Evolutionary conservation across 2,888 invertebrate species (phyloP).

Genomic region (Tiliacea citrago): DNA sequence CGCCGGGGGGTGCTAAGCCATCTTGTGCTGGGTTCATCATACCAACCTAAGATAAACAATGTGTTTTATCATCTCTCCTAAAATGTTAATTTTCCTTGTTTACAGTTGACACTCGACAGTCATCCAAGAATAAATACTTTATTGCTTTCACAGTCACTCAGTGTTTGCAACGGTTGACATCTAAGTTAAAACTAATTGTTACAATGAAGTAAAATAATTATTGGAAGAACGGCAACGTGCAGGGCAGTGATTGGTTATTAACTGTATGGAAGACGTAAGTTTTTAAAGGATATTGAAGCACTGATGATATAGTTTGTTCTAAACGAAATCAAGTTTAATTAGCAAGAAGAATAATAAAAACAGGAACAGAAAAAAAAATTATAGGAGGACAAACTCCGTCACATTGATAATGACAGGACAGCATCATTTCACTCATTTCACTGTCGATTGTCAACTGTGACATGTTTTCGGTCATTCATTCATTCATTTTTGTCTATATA

Average conservation of each 20-base stretch:
- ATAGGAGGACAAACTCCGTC: background rate
- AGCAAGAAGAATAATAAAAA: background rate
- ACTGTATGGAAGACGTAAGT: constrained; percentile 19
- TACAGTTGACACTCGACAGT: no score
- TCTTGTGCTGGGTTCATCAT: constrained; percentile 92
- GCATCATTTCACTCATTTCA: background rate
- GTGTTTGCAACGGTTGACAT: background rate
- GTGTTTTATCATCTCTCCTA: constrained; percentile 26
- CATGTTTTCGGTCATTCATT: background rate
- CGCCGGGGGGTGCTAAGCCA: constrained; percentile 91
- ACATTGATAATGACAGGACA: background rate
- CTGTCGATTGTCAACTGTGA: constrained; percentile 2
- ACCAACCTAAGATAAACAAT: constrained; percentile 84
- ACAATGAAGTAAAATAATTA: constrained; percentile 16
- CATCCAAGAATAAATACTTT: constrained; percentile 3
- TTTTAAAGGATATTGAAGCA: constrained; percentile 3
- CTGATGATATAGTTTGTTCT: constrained; percentile 7
- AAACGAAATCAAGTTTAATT: constrained; percentile 3
- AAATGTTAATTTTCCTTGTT: constrained; percentile 1
- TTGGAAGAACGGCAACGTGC: constrained; percentile 38
- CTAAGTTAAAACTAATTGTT: constrained; percentile 8
- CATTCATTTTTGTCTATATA: background rate
- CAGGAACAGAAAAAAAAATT: constrained; percentile 15
- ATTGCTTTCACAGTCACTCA: constrained; percentile 10
- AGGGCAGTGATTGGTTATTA: constrained; percentile 11